Evolutionary conservation across 1,140 invertebrate genomes (phyloP), one percentile per base, ranked within the genome.

Genomic region (Musca vetustissima): DNA sequence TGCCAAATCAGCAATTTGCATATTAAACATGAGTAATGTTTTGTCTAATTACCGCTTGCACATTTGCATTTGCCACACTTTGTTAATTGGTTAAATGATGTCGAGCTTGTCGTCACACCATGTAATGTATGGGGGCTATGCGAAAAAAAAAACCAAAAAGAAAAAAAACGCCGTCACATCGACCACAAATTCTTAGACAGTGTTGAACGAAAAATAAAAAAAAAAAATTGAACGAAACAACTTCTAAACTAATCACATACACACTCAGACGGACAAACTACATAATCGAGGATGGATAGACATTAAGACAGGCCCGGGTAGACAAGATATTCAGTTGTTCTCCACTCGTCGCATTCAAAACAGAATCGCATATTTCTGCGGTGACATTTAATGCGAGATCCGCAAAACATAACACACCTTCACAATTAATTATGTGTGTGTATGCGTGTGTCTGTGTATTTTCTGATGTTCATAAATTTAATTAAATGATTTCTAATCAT

Each of bases 1-100:
- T 43, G 36, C 36, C 36, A 43, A 43, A 43, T 43, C 24, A 61
- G 36, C 57, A 61, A 61, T 61, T 61, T 61, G 57, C 57, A 61
- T 61, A 61, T 61, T 61, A 61, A 57, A 61, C 57, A 61, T 61
- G 57, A 61, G 57, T 61, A 61, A 61, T 61, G 57, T 61, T 61
- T 61, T 61, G 57, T 61, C 57, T 61, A 61, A 61, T 61, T 61
- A 61, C 57, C 57, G 57, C 36, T 61, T 52, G 57, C 57, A 61
- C 57, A 61, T 61, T 61, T 61, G 57, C 57, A 61, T 36, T 61
- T 61, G 28, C 28, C 57, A 61, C 57, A 61, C 57, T 61, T 61
- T 61, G 57, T 61, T 61, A 61, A 61, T 61, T 61, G 57, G 57
- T 61, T 61, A 61, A 61, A 61, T 43, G 57, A 61, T 61, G 57